Evolutionary conservation across 2,113 vertebrate genomes (phyloP), one percentile per base, ranked within the genome.

Genomic region (Archocentrus centrarchus): DNA sequence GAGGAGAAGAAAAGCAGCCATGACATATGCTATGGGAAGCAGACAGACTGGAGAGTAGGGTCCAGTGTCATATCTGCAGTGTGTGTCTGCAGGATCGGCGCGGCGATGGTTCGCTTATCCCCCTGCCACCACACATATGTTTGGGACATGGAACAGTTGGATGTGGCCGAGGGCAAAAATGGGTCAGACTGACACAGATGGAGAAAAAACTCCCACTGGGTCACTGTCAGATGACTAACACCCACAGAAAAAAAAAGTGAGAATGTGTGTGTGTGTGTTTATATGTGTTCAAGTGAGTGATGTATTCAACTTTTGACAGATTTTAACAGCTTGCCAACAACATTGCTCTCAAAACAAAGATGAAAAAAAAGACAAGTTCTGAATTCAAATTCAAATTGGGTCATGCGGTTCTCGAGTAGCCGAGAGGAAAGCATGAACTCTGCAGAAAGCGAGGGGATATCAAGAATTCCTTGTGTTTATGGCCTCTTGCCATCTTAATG

Each of bases 111-210:
- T 90, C 91, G 75, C 92, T 94, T 94, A 95, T 95, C 94, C 95
- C 92, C 95, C 91, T 91, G 92, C 94, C 93, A 94, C 92, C 64
- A 85, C 95, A 92, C 96, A 96, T 96, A 96, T 96, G 96, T 95
- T 96, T 89, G 87, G 92, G 93, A 95, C 92, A 91, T 81, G 60
- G 90, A 96, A 96, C 96, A 96, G 96, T 96, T 96, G 96, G 96
- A 96, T 81, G 82, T 94, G 95, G 94, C 96, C 93, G 84, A 95
- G 93, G 95, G 96, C 95, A 95, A 96, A 96, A 96, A 93, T 96
- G 96, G 96, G 96, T 96, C 96, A 96, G 92, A 93, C 91, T 61
- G 84, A 89, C 95, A 95, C 96, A 96, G 95, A 96, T 96, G 96
- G 96, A 95, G 91, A 86, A 93, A 91, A 88, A 93, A 94, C 84